phyloP scores from a whole-genome alignment of 2,888 invertebrate species.

The Ceraclea dissimilis region DNA sequence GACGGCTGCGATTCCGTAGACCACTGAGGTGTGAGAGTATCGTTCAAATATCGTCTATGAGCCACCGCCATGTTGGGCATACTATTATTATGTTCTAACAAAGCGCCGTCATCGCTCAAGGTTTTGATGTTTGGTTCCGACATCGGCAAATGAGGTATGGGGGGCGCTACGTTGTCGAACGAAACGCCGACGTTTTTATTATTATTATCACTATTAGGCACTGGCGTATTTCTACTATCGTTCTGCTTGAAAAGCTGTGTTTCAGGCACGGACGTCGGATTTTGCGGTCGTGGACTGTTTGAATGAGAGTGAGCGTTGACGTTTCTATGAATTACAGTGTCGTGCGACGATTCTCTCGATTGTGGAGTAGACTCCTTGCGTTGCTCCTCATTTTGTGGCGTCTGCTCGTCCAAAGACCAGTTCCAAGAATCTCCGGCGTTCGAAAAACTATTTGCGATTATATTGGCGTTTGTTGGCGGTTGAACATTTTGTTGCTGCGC shows the following conservation, averaged over 20 bases:
- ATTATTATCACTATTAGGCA: conserved; percentile 14
- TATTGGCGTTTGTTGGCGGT: conserved; percentile 39
- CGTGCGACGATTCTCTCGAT: conserved; percentile 9
- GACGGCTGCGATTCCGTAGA: conserved; percentile 60
- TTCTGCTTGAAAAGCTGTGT: neutral
- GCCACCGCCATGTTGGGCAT: conserved; percentile 41
- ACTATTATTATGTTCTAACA: conserved; percentile 34
- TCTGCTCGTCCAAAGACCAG: conserved; percentile 46
- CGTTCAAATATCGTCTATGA: conserved; percentile 33
- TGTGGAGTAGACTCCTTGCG: conserved; percentile 14
- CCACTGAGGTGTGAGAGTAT: conserved; percentile 49
- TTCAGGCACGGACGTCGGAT: neutral
- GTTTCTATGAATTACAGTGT: conserved; percentile 2
- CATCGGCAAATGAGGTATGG: neutral
- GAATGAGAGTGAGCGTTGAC: neutral
- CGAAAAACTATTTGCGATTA: conserved; percentile 53
- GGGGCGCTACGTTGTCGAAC: conserved; percentile 7
- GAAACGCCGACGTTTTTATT: conserved; percentile 31
- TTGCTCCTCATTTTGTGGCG: neutral
- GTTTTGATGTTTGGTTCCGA: conserved; percentile 30
- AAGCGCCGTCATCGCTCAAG: conserved; percentile 38
- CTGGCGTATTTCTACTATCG: conserved; percentile 3
- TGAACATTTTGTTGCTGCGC: conserved; percentile 24
- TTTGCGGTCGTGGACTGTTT: conserved; percentile 8
- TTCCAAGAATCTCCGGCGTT: conserved; percentile 52